Evolutionary conservation across 2,888 invertebrate species (phyloP).

Genomic region (Cryptocephalus moraei): DNA sequence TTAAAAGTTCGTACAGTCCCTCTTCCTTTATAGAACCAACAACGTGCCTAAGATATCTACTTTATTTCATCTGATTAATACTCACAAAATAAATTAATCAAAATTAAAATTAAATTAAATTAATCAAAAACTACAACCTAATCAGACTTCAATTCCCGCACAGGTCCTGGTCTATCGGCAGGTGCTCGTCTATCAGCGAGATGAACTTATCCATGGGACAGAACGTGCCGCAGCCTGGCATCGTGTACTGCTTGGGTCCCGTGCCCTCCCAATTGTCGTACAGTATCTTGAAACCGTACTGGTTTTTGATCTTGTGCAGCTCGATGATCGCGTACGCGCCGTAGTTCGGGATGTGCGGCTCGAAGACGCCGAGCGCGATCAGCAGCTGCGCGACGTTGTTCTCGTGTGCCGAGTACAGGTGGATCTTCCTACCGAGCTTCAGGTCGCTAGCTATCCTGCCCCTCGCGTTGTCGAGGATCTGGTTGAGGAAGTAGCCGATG

Average conservation of each 20-base stretch:
- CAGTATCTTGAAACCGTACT: slow-evolving; percentile 20
- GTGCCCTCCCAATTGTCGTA: slow-evolving; percentile 17
- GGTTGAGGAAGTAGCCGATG: slow-evolving; percentile 18
- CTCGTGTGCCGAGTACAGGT: slow-evolving; percentile 24
- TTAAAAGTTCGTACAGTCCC: no score
- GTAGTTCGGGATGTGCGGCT: slow-evolving; percentile 17
- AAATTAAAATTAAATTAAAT: no score
- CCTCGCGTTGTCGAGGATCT: slow-evolving; percentile 17
- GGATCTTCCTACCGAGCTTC: slow-evolving; percentile 17
- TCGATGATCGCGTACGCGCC: slow-evolving; percentile 17
- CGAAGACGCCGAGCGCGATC: slow-evolving; percentile 19
- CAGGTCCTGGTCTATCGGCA: slow-evolving; percentile 5
- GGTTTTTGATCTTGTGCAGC: slow-evolving; percentile 13
- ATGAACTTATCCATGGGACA: slow-evolving; percentile 15
- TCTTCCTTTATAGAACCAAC: no score
- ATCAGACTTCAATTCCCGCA: not conserved
- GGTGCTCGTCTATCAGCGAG: slow-evolving; percentile 8
- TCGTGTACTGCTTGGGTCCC: slow-evolving; percentile 12
- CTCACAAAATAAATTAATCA: no score
- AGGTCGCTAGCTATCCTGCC: slow-evolving; percentile 13
- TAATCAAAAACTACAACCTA: no score
- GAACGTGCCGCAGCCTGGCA: slow-evolving; percentile 16
- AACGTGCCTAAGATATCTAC: no score
- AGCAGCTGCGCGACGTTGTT: slow-evolving; percentile 21
- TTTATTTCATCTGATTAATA: no score